Conservation (phyloP, 2,113 vertebrate species). For the Sterrhoptilus dennistouni region DNA sequence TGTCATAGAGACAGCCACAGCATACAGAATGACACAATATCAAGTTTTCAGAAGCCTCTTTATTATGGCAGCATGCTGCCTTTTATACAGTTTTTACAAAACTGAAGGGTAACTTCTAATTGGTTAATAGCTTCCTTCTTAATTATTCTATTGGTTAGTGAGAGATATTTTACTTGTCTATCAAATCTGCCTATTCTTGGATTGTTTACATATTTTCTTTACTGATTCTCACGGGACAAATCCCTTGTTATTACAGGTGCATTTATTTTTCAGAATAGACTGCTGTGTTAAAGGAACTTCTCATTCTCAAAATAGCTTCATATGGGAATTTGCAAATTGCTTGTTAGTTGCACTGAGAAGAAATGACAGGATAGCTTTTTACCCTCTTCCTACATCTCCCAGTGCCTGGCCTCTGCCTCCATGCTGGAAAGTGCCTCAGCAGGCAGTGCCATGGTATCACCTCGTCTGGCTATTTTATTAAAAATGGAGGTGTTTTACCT, state of each 20-base stretch:
- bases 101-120: not conserved
- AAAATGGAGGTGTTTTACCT: rapidly evolving
- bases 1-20: not conserved
- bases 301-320: not conserved
- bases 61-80: not conserved
- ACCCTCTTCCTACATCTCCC: not conserved
- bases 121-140: not conserved
- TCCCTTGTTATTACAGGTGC: not conserved
- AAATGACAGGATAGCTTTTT: not conserved
- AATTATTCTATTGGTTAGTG: not conserved
- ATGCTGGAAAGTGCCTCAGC: not conserved
- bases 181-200: not conserved
- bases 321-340: not conserved
- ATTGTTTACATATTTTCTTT: not conserved
- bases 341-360: not conserved
- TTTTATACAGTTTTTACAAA: not conserved
- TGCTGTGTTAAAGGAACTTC: not conserved
- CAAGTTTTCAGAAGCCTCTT: not conserved
- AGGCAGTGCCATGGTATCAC: rapidly evolving
- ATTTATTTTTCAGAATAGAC: not conserved
- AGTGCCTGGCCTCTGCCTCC: not conserved
- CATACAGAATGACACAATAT: not conserved
- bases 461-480: rapidly evolving
- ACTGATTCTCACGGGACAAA: not conserved
- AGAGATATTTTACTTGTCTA: not conserved